phyloP scores from a whole-genome alignment of 2,888 invertebrate species.

The Chrysolina haemoptera region DNA sequence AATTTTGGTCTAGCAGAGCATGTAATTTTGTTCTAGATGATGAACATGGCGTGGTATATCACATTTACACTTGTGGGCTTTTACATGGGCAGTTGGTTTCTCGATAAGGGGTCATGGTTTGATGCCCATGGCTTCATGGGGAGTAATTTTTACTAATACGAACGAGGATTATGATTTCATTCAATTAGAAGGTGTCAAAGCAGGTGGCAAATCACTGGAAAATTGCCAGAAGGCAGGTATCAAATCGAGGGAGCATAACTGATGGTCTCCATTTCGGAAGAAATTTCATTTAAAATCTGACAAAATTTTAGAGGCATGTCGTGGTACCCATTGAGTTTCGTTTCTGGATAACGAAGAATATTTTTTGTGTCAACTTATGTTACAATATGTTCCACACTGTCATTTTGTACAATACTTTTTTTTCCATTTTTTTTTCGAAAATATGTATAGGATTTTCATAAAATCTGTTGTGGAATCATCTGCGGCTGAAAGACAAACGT shows the following conservation, averaged over 20 bases:
- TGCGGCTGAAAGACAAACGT: too few relatives aligned
- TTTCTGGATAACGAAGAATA: too few relatives aligned
- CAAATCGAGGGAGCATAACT: background rate
- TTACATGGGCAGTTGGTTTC: constrained; percentile 43
- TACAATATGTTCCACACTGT: too few relatives aligned
- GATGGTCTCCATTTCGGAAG: background rate
- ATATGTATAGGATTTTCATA: too few relatives aligned
- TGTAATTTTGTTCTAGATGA: constrained; percentile 43
- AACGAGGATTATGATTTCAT: background rate
- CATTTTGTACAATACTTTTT: too few relatives aligned
- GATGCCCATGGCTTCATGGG: constrained; percentile 37
- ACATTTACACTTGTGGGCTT: constrained; percentile 43
- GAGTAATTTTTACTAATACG: constrained; percentile 24
- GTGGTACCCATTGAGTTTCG: too few relatives aligned
- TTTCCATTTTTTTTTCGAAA: too few relatives aligned
- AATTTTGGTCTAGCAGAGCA: constrained; percentile 28
- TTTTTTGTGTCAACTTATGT: too few relatives aligned
- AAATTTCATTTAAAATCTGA: too few relatives aligned
- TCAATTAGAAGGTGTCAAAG: constrained; percentile 5
- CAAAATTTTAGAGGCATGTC: too few relatives aligned
- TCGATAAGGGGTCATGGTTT: constrained; percentile 42
- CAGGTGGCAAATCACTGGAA: background rate
- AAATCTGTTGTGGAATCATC: too few relatives aligned
- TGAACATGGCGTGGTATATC: constrained; percentile 41
- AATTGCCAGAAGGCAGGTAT: background rate